phyloP scores from a whole-genome alignment of 2,888 invertebrate species.

The Salpingus planirostris region DNA sequence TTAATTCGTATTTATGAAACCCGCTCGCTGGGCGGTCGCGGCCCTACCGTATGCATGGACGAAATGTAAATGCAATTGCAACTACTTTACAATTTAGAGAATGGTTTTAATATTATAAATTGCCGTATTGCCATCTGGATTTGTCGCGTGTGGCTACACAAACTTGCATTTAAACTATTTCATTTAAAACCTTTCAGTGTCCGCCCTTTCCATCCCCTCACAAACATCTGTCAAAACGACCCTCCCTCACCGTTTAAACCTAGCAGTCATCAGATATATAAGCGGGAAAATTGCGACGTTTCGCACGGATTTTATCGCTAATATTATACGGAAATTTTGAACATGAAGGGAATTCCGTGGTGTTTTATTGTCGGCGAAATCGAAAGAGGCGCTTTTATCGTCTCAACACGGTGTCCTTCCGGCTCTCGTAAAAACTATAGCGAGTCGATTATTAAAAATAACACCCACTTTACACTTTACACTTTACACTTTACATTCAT shows the following conservation, averaged over 20 bases:
- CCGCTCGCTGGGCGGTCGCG: conserved; percentile 17
- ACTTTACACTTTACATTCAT: no score
- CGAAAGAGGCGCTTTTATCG: no score
- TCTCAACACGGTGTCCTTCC: no score
- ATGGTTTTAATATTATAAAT: conserved; percentile 21
- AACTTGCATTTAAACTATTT: not conserved
- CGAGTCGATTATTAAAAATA: no score
- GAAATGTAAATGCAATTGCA: conserved; percentile 26
- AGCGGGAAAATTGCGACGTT: not conserved
- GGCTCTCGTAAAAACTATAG: no score
- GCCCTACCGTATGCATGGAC: conserved; percentile 1
- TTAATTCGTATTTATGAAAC: conserved; percentile 30
- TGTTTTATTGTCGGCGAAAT: no score
- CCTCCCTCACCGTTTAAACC: not conserved
- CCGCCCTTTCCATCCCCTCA: not conserved
- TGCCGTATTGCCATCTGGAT: conserved; percentile 11
- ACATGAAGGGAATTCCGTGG: not conserved
- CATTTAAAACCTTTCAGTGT: not conserved
- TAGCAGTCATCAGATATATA: not conserved
- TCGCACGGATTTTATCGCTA: not conserved
- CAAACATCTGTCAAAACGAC: not conserved
- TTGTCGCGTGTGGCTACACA: conserved; percentile 1
- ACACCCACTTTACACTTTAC: no score
- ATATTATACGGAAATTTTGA: conserved; percentile 1
- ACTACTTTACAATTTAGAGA: conserved; percentile 24